Percentiles rank a stretch among this genome's conserved stretches.
Evolutionary conservation across 2,888 invertebrate species (phyloP).

Genomic region (Heliconius sara): DNA sequence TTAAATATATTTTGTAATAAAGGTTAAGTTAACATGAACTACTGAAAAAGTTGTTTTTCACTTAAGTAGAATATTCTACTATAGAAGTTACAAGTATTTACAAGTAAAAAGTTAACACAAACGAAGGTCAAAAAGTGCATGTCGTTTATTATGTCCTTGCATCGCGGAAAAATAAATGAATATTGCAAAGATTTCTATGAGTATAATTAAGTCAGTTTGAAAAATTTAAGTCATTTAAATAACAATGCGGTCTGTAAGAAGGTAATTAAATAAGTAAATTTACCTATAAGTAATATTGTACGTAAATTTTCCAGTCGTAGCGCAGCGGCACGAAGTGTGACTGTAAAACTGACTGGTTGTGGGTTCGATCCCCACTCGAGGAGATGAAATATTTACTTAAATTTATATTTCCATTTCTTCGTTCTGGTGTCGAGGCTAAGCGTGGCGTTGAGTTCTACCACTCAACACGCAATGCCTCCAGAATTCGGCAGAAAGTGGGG

Average conservation of each 20-base stretch:
- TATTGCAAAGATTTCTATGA: conserved; percentile 35
- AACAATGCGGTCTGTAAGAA: conserved; percentile 20
- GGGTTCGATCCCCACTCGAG: no score
- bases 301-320: no score
- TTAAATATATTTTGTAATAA: neutral
- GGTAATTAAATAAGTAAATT: neutral
- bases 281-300: neutral
- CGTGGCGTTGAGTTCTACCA: no score
- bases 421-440: no score
- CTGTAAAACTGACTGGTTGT: no score
- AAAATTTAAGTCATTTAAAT: conserved; percentile 31
- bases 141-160: conserved; percentile 12
- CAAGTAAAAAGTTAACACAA: conserved; percentile 9
- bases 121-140: conserved; percentile 15
- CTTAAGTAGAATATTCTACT: neutral
- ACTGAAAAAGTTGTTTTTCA: neutral
- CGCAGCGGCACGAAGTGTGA: no score
- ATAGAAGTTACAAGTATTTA: neutral
- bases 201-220: conserved; percentile 29
- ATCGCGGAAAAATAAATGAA: conserved; percentile 33
- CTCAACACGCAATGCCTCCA: no score
- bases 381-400: no score
- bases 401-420: no score
- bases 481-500: no score
- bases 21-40: neutral